Evolutionary conservation across 2,113 vertebrate genomes (phyloP), one percentile per base, ranked within the genome.

Genomic region (Lathamus discolor): DNA sequence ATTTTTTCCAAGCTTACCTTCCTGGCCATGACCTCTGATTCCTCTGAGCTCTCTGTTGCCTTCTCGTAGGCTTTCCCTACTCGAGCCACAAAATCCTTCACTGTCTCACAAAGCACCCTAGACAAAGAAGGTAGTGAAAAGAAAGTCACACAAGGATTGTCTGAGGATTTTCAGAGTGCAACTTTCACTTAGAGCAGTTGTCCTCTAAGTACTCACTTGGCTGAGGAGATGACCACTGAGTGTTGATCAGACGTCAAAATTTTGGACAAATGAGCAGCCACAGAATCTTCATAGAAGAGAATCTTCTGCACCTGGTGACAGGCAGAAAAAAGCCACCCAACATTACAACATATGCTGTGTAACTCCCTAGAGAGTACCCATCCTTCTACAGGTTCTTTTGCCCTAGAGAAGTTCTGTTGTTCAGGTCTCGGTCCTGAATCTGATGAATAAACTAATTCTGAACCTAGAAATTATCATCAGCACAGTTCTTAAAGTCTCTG

Each of bases 171-270:
- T 67, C 73, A 84, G 5, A 24, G 13, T 20, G 28, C 25, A 61
- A 12, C 19, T 72, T 67, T 35, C 68, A 31, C 57, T 79, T 25
- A 25, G 12, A 67, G 3, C 11, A 46, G 44, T 16, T 57, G 1
- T 41, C 35, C 17, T 85, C 9, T 8, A 29, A 43, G 10, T 57
- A 97, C 98, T 83, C 97, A 99, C 99, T 98, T 99, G 69, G 99
- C 99, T 2, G 99, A 99, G 49, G 99, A 99, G 96, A 99, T 99
- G 94, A 99, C 99, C 48, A 99, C 99, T 0, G 99, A 99, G 94
- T 99, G 99, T 95, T 99, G 99, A 97, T 99, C 99, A 13, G 99
- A 99, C 48, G 98, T 99, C 94, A 99, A 98, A 97, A 99, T 99
- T 97, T 99, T 99, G 49, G 99, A 99, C 73, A 99, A 98, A 95